Conservation (phyloP, 37 sponge, comb jelly and placozoan genomes). For the Chondrosia reniformis region DNA sequence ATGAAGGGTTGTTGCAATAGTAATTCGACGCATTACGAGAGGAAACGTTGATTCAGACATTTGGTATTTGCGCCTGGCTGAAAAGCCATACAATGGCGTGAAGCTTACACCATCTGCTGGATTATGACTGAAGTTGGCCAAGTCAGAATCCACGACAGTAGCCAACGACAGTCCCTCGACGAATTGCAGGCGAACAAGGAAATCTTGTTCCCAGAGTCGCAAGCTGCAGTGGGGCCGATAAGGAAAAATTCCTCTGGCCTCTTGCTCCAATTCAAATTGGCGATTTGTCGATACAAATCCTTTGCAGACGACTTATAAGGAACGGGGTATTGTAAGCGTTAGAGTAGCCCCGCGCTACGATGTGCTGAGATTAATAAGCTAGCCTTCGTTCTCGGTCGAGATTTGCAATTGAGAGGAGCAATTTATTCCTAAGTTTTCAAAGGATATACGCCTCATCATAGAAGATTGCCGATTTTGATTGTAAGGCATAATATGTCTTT, state of each 20-base stretch:
- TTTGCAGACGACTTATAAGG: slow-evolving; percentile 74
- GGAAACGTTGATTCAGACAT: slow-evolving; percentile 86
- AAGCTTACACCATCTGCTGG: slow-evolving; percentile 90
- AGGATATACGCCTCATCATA: too few relatives aligned
- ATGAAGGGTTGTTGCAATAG: too few relatives aligned
- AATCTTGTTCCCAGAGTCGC: not conserved
- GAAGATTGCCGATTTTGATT: too few relatives aligned
- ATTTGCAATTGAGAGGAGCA: too few relatives aligned
- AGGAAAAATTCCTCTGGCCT: not conserved
- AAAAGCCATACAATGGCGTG: slow-evolving; percentile 86
- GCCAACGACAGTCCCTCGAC: slow-evolving; percentile 64
- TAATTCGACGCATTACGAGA: slow-evolving; percentile 89
- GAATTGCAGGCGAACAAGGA: slow-evolving; percentile 43
- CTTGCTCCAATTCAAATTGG: not conserved
- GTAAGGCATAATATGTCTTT: too few relatives aligned
- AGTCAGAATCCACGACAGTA: slow-evolving; percentile 89
- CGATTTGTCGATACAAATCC: slow-evolving; percentile 68
- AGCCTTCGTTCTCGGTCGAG: slow-evolving; percentile 46
- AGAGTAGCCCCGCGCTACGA: slow-evolving; percentile 82
- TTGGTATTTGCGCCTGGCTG: slow-evolving; percentile 85
- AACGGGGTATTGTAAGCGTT: slow-evolving; percentile 84
- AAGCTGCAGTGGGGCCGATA: not conserved
- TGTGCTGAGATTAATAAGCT: slow-evolving; percentile 81
- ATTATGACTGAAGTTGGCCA: slow-evolving; percentile 89
- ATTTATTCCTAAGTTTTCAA: too few relatives aligned